phyloP scores from a whole-genome alignment of 1,140 invertebrate genomes.

The Triops cancriformis region DNA sequence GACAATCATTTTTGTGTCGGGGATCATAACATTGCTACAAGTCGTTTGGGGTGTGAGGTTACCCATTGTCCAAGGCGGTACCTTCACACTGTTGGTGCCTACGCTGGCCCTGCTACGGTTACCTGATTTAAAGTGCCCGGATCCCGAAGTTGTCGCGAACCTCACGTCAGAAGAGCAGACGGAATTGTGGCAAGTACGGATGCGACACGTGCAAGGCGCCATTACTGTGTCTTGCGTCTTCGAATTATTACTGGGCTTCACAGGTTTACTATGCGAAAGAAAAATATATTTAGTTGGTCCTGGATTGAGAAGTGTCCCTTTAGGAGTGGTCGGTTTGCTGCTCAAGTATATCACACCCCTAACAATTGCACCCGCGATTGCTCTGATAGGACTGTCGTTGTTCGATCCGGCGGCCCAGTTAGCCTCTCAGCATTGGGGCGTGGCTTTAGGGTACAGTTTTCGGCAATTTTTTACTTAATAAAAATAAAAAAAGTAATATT shows the following conservation, averaged over 20 bases:
- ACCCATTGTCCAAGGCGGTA: constrained; percentile 66
- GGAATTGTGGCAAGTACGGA: constrained; percentile 64
- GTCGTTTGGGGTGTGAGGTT: constrained; percentile 67
- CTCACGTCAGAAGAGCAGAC: constrained; percentile 51
- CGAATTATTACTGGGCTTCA: constrained; percentile 63
- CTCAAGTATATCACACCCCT: constrained; percentile 42
- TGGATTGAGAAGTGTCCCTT: neutral
- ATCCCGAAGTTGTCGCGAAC: constrained; percentile 42
- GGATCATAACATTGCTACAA: constrained; percentile 71
- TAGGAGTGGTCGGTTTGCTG: constrained; percentile 36
- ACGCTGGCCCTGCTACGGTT: constrained; percentile 71
- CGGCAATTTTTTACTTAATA: neutral
- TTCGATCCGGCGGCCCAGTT: constrained; percentile 37
- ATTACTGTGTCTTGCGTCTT: constrained; percentile 71
- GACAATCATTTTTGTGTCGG: constrained; percentile 81
- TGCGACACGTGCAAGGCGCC: constrained; percentile 74
- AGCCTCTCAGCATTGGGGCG: constrained; percentile 39
- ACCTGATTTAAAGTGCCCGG: constrained; percentile 68
- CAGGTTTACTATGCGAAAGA: constrained; percentile 36
- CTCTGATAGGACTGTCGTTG: constrained; percentile 41
- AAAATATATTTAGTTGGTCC: neutral
- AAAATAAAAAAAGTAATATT: neutral
- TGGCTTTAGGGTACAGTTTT: constrained; percentile 38
- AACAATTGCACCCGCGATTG: constrained; percentile 42
- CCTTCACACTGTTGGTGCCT: constrained; percentile 75